Evolutionary conservation across 1,140 invertebrate species (phyloP).

Genomic region (Stenopsyche tienmushanensis): DNA sequence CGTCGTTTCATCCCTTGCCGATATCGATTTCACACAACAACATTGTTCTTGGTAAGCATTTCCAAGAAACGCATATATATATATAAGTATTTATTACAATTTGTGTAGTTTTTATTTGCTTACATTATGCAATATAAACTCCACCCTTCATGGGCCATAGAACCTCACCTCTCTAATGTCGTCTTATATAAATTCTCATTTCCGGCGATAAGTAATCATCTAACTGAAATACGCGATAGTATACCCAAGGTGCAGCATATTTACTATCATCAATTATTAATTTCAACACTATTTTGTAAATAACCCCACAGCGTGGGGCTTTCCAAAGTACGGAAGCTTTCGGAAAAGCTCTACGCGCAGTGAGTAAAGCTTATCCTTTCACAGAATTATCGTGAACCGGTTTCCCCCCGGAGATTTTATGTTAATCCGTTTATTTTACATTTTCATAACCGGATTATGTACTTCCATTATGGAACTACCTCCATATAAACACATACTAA

Average conservation of each 20-base stretch:
- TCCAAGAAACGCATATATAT: too few species aligned
- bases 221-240: conserved; percentile 1
- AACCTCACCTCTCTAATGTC: too few species aligned
- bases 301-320: not conserved
- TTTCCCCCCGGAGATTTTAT: conserved; percentile 9
- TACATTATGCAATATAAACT: too few species aligned
- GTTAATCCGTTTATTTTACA: conserved; percentile 25
- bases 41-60: too few species aligned
- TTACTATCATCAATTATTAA: not conserved
- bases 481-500: conserved; percentile 3
- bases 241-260: not conserved
- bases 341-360: conserved; percentile 4
- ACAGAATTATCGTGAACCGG: conserved; percentile 13
- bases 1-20: too few species aligned
- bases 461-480: conserved; percentile 4
- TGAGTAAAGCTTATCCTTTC: not conserved
- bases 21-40: too few species aligned
- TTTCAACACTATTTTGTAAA: too few species aligned
- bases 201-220: not conserved
- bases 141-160: too few species aligned
- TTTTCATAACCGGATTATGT: conserved; percentile 28
- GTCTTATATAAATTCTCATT: too few species aligned
- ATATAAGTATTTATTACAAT: too few species aligned
- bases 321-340: conserved; percentile 15
- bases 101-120: too few species aligned